Base-by-base conservation (phyloP, 1,140 invertebrate species). In the Drosophila insularis region DNA sequence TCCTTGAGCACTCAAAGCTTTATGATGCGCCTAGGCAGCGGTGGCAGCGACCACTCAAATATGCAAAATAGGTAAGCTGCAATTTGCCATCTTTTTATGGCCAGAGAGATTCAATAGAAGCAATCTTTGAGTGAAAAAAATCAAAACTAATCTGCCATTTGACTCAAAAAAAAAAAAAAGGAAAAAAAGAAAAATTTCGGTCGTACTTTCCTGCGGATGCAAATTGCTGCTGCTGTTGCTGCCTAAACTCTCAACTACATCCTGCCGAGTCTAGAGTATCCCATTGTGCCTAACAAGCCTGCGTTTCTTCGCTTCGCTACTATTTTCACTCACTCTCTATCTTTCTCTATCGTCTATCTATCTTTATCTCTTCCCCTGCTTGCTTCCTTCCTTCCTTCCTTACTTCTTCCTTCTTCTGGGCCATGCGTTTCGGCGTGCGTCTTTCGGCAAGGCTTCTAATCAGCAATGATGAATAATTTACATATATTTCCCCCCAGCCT, bases 381-480 rank as follows among this genome's bases (percentile, higher is more conserved):
- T 50, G 8, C 6, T 21, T 50, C 17, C 35, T 37, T 37, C 11
- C 10, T 37, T 37, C 11, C 35, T 37, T 37, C 11, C 35, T 35
- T 35, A 46, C 50, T 46, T n/a, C n/a, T 21, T n/a, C 17, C 39
- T 55, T 31, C 43, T 32, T 55, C 19, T 65, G 56, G 35, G 50
- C 67, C 67, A 23, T 63, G 62, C 63, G 39, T 71, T 71, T 50
- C 4, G 37, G 32, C 39, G 19, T 50, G 27, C 67, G 40, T 53
- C 61, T 43, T 66, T 74, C 63, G 79, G 61, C 67, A 39, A 53
- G 76, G 73, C 84, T 90, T 90, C 89, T 90, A 89, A 90, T 90
- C 89, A 90, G 84, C 89, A 90, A 90, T 90, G 89, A 90, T 90
- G 89, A 90, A 90, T 89, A 90, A 90, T 90, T 89, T 89, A 78